These are phyloP conservation scores for Nipponacmea schrenckii DNA, from an alignment of 2,888 invertebrate genomes.

Conservation along the genomic window DNA sequence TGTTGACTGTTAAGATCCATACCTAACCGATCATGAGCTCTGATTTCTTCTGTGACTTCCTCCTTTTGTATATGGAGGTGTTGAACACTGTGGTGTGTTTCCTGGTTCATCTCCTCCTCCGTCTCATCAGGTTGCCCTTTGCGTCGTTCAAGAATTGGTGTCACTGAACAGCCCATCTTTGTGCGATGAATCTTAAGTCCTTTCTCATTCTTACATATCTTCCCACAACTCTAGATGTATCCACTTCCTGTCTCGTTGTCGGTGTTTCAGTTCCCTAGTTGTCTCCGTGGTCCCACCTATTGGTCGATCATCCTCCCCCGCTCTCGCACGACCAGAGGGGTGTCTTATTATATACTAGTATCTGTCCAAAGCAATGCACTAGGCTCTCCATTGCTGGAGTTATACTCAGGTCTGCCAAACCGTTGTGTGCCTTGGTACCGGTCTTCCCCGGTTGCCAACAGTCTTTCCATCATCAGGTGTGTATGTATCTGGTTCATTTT, in stretches of 20 bases:
- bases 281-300: conserved; percentile 10
- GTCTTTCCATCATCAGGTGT: no score
- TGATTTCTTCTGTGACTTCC: conserved; percentile 9
- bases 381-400: no score
- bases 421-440: no score
- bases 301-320: conserved; percentile 24
- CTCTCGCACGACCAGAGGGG: conserved; percentile 21
- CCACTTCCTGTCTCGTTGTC: conserved; percentile 17
- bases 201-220: conserved; percentile 16
- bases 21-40: not conserved
- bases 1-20: not conserved
- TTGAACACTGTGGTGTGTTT: conserved; percentile 21
- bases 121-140: conserved; percentile 19
- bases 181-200: conserved; percentile 18
- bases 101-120: conserved; percentile 24
- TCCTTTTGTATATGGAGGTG: conserved; percentile 22
- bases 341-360: conserved; percentile 17
- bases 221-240: conserved; percentile 23
- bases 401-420: no score
- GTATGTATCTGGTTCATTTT: no score
- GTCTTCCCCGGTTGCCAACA: no score
- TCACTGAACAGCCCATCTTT: conserved; percentile 20
- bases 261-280: conserved; percentile 8
- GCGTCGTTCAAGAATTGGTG: conserved; percentile 16
- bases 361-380: conserved; percentile 26